Evolutionary conservation across 2,113 vertebrate genomes (phyloP), one percentile per base, ranked within the genome.

Genomic region (Anolis sagrei): DNA sequence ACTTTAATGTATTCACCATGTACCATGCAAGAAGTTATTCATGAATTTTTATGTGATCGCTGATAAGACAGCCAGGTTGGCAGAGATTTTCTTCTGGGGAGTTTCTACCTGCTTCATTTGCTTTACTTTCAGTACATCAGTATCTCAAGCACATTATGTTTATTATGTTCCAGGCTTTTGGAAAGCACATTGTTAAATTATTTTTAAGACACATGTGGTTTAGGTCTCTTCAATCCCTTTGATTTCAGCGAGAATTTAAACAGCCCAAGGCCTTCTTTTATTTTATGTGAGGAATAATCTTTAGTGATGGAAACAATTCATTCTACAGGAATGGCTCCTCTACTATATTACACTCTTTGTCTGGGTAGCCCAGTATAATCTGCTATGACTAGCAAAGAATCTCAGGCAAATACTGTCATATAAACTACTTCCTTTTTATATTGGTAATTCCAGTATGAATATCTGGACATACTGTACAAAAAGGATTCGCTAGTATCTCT

Each of bases 41-140:
- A 93, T 92, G 88, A 94, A 93, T 90, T 91, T 89, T 69, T 36
- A 91, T 92, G 89, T 85, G 83, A 68, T 66, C 89, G 83, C 79
- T 90, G 83, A 92, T 92, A 89, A 44, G 39, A 87, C 25, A 75
- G 64, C 29, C 72, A n/a, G 19, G 44, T 89, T 91, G 69, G 44
- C 23, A 88, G 54, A 79, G 92, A 87, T 78, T 75, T 84, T 83
- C 2, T 66, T 79, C 4, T 70, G n/a, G 19, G 54, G 81, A 58
- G 85, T 89, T 76, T 81, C 62, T 23, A 74, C 1, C 89, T 76
- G 64, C 27, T 75, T 75, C 4, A 34, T 82, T 39, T 74, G 70
- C 72, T 91, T 79, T 88, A 70, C 23, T 82, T 70, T 86, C 80
- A 1, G 81, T 21, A 85, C 27, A 85, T 21, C 10, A 81, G 2